Conservation (phyloP, 2,797 vertebrate genomes). For the Petrocephalus sullivani region DNA sequence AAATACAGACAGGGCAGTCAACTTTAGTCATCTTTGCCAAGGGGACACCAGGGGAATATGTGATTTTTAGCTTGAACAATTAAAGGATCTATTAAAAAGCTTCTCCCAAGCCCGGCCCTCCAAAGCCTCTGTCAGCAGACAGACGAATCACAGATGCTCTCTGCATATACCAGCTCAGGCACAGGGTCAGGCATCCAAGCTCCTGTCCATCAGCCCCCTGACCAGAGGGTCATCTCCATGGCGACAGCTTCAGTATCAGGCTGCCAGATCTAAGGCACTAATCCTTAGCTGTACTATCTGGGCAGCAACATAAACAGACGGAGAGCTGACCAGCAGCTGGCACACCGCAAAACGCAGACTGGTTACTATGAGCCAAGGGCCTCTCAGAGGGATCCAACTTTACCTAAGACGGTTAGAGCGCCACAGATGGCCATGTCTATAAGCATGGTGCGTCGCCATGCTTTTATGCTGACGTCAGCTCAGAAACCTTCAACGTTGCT, state of each 20-base stretch:
- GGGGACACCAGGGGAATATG: background rate
- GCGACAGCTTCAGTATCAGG: background rate
- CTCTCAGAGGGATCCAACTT: background rate
- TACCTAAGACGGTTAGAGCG: background rate
- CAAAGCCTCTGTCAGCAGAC: background rate
- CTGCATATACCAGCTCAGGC: background rate
- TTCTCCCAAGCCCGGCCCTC: background rate
- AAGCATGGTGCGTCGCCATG: background rate
- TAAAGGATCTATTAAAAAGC: background rate
- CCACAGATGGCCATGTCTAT: background rate
- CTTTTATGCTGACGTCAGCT: background rate
- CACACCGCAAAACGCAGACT: background rate
- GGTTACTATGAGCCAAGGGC: background rate
- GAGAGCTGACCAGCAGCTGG: background rate
- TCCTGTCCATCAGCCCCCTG: background rate
- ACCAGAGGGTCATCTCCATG: conserved; percentile 1
- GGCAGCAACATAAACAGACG: background rate
- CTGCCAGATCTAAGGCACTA: background rate
- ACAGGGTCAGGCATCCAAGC: background rate
- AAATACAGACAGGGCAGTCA: background rate
- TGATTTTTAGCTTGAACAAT: background rate
- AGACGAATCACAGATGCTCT: background rate
- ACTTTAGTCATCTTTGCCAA: background rate
- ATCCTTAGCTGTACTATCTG: background rate
- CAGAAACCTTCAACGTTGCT: background rate